Conservation (phyloP, 2,888 invertebrate species). For the Drosophila leonis region DNA sequence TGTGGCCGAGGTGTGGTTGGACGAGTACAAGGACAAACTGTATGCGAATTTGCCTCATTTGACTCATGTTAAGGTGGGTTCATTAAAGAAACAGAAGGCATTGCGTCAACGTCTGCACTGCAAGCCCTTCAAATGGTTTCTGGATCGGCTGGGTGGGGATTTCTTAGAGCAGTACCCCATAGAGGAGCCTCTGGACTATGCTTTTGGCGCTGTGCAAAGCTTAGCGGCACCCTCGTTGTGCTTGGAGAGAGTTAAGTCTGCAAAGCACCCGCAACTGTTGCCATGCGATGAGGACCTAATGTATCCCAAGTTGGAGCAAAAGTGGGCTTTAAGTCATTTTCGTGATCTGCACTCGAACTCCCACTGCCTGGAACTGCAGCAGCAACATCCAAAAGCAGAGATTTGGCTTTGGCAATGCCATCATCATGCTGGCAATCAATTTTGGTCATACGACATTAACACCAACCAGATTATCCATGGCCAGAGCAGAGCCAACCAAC, state of each 20-base stretch:
- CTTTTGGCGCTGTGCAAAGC: slow-evolving; percentile 91
- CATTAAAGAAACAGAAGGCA: slow-evolving; percentile 91
- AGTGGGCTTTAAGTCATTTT: slow-evolving; percentile 77
- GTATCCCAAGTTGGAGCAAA: slow-evolving; percentile 75
- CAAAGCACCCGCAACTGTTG: slow-evolving; percentile 51
- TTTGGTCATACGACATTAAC: slow-evolving; percentile 92
- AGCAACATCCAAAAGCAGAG: slow-evolving; percentile 88
- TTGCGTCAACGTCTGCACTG: slow-evolving; percentile 91
- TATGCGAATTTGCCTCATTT: slow-evolving; percentile 91
- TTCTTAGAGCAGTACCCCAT: slow-evolving; percentile 94
- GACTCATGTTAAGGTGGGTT: slow-evolving; percentile 91
- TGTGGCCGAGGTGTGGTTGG: slow-evolving; percentile 99
- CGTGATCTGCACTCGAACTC: slow-evolving; percentile 86
- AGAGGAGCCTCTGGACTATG: slow-evolving; percentile 93
- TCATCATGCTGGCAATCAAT: slow-evolving; percentile 95
- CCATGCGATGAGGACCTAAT: slow-evolving; percentile 72
- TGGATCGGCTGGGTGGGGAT: slow-evolving; percentile 95
- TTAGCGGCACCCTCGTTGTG: slow-evolving; percentile 88
- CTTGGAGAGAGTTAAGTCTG: slow-evolving; percentile 88
- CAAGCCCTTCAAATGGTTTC: slow-evolving; percentile 97
- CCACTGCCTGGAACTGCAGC: slow-evolving; percentile 94
- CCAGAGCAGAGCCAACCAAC: slow-evolving; percentile 82
- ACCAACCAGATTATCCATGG: slow-evolving; percentile 76
- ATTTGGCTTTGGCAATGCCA: slow-evolving; percentile 95
- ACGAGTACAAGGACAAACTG: slow-evolving; percentile 95